Percentiles rank a stretch among this genome's conserved stretches.
These are phyloP conservation scores for Gallinago jamesoni DNA, from an alignment of 2,113 vertebrate genomes.

Conservation along the genomic window DNA sequence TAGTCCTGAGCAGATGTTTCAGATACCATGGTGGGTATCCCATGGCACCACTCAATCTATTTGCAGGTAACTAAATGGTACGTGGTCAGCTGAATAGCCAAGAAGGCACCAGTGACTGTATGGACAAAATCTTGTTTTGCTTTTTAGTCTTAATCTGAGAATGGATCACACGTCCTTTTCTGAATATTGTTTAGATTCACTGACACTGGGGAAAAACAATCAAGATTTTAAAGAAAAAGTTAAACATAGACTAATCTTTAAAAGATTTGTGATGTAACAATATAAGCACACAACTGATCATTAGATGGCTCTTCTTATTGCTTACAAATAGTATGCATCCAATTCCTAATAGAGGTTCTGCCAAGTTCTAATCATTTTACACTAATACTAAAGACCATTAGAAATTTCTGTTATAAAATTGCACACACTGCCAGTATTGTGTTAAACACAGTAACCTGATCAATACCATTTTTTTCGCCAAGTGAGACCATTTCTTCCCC, in stretches of 20 bases:
- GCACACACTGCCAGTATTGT: background rate
- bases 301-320: background rate
- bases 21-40: rapidly evolving
- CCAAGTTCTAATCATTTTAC: background rate
- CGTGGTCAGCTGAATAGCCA: background rate
- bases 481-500: background rate
- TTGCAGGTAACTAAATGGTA: background rate
- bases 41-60: background rate
- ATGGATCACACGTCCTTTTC: background rate
- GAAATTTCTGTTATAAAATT: background rate
- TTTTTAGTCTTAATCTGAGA: background rate
- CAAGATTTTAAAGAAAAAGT: background rate
- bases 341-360: background rate
- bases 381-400: background rate
- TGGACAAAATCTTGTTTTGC: background rate
- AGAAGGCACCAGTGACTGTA: background rate
- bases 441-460: background rate
- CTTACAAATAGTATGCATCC: background rate
- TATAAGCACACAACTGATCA: background rate
- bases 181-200: background rate
- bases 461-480: background rate
- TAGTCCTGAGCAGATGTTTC: background rate
- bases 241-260: background rate
- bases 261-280: background rate
- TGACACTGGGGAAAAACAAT: background rate